These are phyloP conservation scores for Agrotis clavis DNA, from an alignment of 2,888 invertebrate species.

Conservation along the genomic window DNA sequence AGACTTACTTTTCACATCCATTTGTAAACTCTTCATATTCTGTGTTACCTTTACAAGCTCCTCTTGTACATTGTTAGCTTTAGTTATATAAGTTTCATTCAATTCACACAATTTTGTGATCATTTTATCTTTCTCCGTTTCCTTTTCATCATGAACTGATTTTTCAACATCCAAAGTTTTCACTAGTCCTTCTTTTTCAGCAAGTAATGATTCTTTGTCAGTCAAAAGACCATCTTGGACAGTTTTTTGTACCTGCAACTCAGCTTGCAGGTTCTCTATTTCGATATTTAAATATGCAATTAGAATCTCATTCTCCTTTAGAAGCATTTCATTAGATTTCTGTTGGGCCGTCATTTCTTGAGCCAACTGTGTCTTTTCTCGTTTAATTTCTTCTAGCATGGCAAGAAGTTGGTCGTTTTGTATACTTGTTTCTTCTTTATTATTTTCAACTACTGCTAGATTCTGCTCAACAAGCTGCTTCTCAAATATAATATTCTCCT, in stretches of 20 bases:
- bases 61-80: slow-evolving; percentile 59
- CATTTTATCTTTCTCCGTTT: slow-evolving; percentile 66
- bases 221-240: slow-evolving; percentile 55
- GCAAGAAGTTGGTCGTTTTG: slow-evolving; percentile 45
- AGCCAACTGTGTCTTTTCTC: slow-evolving; percentile 51
- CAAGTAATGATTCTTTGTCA: slow-evolving; percentile 61
- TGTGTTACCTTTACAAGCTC: slow-evolving; percentile 63
- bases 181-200: slow-evolving; percentile 65
- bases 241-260: slow-evolving; percentile 41
- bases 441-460: slow-evolving; percentile 44
- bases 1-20: slow-evolving; percentile 71
- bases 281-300: slow-evolving; percentile 41
- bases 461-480: slow-evolving; percentile 61
- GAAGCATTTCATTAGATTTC: slow-evolving; percentile 28
- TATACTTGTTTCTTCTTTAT: slow-evolving; percentile 48
- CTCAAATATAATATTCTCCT: slow-evolving; percentile 60
- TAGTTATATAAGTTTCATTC: slow-evolving; percentile 57
- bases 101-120: slow-evolving; percentile 62
- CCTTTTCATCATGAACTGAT: slow-evolving; percentile 64
- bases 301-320: slow-evolving; percentile 51
- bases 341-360: slow-evolving; percentile 53
- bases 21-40: slow-evolving; percentile 66
- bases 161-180: slow-evolving; percentile 66
- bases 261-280: slow-evolving; percentile 52
- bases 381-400: slow-evolving; percentile 46